phyloP scores from a whole-genome alignment of 2,888 invertebrate genomes.

The Leucoptera coffeella region DNA sequence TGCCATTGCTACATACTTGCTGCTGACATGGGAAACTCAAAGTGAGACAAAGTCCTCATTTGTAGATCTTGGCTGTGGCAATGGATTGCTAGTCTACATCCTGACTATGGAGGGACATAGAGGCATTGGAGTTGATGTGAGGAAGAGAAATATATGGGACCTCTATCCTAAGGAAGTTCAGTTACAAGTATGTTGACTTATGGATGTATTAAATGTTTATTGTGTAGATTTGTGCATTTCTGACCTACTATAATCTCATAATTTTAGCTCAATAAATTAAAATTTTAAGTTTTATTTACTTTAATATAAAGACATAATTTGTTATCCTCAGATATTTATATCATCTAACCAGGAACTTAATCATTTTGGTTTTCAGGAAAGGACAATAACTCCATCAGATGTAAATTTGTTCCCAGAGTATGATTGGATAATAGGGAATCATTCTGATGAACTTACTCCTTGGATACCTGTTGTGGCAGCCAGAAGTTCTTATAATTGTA shows the following conservation, averaged over 20 bases:
- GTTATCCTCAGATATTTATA: no score
- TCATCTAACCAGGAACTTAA: background rate
- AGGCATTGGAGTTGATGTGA: slow-evolving; percentile 80
- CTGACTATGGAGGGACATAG: slow-evolving; percentile 75
- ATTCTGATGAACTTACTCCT: slow-evolving; percentile 97
- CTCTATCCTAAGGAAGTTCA: slow-evolving; percentile 59
- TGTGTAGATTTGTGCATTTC: no score
- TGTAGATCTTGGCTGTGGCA: slow-evolving; percentile 96
- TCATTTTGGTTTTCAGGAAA: slow-evolving; percentile 41
- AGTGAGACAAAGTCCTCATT: slow-evolving; percentile 54
- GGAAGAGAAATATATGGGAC: slow-evolving; percentile 85
- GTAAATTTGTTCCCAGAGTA: slow-evolving; percentile 60
- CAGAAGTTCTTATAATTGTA: slow-evolving; percentile 64
- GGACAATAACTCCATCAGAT: slow-evolving; percentile 63
- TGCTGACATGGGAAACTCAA: slow-evolving; percentile 68
- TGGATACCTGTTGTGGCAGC: slow-evolving; percentile 95
- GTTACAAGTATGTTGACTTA: slow-evolving; percentile 67
- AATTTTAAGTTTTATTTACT: no score
- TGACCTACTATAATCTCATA: no score
- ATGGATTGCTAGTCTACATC: slow-evolving; percentile 88
- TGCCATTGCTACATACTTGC: slow-evolving; percentile 84
- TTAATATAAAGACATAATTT: no score
- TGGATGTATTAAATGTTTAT: no score
- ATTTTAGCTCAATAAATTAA: no score
- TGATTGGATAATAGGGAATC: slow-evolving; percentile 97